phyloP scores from a whole-genome alignment of 2,113 vertebrate genomes.

The Arizona elegans region DNA sequence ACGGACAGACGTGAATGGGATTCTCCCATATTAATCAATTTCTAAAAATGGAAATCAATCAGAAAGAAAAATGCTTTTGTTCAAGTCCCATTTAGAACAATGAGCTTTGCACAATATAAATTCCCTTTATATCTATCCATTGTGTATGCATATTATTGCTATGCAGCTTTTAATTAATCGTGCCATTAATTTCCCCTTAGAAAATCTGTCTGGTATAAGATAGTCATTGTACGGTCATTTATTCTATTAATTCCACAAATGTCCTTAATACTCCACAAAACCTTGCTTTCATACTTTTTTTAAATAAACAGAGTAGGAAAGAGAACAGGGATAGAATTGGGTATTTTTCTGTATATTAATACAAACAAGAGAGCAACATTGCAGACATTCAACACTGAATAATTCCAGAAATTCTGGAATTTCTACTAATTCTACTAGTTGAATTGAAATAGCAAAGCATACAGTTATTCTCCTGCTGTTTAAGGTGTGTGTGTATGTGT shows the following conservation, averaged over 20 bases:
- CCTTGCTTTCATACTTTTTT: background rate
- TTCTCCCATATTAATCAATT: background rate
- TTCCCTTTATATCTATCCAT: background rate
- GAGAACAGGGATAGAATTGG: background rate
- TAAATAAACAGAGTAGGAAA: background rate
- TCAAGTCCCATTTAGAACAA: slow-evolving; percentile 3
- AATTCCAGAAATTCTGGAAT: too few species aligned
- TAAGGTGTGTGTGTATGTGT: background rate
- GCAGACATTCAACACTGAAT: too few species aligned
- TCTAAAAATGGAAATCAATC: background rate
- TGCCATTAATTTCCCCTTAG: background rate
- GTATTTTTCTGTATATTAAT: background rate
- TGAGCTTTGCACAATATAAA: background rate
- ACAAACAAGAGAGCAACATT: background rate
- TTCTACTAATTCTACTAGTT: too few species aligned
- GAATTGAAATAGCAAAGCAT: too few species aligned
- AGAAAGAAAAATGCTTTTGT: background rate
- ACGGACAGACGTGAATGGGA: background rate
- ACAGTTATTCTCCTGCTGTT: background rate
- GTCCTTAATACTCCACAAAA: background rate
- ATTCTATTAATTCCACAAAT: background rate
- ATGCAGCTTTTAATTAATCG: background rate
- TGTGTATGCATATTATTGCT: background rate
- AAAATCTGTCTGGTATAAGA: background rate
- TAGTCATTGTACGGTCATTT: background rate